These are phyloP conservation scores for Drosophila pseudoananassae DNA, from an alignment of 1,140 invertebrate species.

Conservation along the genomic window DNA sequence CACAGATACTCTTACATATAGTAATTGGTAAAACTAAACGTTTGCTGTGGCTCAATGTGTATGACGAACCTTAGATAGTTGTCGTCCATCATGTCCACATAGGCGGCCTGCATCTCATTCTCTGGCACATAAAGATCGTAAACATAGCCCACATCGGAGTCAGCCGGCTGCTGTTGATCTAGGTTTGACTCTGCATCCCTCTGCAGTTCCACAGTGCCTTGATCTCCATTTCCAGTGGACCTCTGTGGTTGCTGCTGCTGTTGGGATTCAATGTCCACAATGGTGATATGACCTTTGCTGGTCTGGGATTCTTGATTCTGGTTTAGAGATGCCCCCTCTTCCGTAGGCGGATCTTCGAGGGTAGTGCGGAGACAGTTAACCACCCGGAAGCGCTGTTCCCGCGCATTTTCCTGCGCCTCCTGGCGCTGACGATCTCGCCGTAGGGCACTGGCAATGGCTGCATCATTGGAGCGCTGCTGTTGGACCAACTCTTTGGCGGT, in stretches of 20 bases:
- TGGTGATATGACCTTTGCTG: slow-evolving; percentile 50
- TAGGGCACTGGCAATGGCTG: slow-evolving; percentile 30
- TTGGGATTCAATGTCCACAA: slow-evolving; percentile 64
- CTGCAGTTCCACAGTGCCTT: not conserved
- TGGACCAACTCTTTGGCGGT: slow-evolving; percentile 68
- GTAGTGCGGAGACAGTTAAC: slow-evolving; percentile 78
- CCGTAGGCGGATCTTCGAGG: slow-evolving; percentile 32
- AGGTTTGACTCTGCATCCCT: not conserved
- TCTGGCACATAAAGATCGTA: slow-evolving; percentile 82
- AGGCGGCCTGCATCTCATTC: slow-evolving; percentile 70
- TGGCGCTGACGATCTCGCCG: slow-evolving; percentile 53
- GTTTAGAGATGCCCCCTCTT: not conserved
- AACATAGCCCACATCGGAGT: slow-evolving; percentile 80
- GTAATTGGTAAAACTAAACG: slow-evolving; percentile 67
- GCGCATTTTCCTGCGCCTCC: slow-evolving; percentile 59
- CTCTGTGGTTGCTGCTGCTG: slow-evolving; percentile 23
- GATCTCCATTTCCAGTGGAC: not conserved
- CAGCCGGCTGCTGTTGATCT: slow-evolving; percentile 56
- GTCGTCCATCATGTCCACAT: slow-evolving; percentile 80
- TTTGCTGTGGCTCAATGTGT: slow-evolving; percentile 77
- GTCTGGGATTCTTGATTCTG: slow-evolving; percentile 9
- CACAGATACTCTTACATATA: slow-evolving; percentile 63
- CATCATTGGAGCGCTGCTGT: slow-evolving; percentile 40
- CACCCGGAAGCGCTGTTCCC: slow-evolving; percentile 79
- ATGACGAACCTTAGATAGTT: slow-evolving; percentile 83